These are phyloP conservation scores for Idris sp. DNA, from an alignment of 1,140 invertebrate genomes.

Conservation along the genomic window DNA sequence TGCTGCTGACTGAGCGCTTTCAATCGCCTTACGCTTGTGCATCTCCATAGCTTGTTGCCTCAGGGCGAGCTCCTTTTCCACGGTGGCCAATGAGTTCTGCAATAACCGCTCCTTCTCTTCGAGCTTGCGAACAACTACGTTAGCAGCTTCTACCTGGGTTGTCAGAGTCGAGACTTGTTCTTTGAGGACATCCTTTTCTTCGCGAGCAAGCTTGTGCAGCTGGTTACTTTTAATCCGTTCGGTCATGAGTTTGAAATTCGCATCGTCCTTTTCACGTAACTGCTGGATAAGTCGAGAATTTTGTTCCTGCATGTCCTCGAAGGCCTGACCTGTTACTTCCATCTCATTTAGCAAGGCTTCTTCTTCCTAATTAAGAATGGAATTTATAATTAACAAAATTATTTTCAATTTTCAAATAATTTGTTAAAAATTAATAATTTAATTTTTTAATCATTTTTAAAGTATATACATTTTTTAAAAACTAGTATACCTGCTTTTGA, in stretches of 20 bases:
- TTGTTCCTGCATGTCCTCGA: constrained; percentile 99
- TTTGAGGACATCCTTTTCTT: constrained; percentile 94
- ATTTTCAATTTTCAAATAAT: neutral
- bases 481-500: constrained; percentile 87
- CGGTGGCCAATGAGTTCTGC: constrained; percentile 93
- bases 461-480: too few species aligned
- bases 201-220: constrained; percentile 92
- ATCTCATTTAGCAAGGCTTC: constrained; percentile 98
- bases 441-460: too few species aligned
- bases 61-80: constrained; percentile 95
- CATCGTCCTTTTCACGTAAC: constrained; percentile 98
- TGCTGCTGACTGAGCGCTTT: constrained; percentile 95
- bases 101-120: constrained; percentile 98
- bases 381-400: constrained; percentile 18
- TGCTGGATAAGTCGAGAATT: constrained; percentile 97
- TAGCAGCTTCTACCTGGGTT: constrained; percentile 96
- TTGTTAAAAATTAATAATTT: too few species aligned
- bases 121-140: constrained; percentile 94
- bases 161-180: constrained; percentile 94
- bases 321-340: constrained; percentile 99
- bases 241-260: constrained; percentile 99
- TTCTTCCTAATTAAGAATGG: constrained; percentile 96
- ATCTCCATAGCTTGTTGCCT: constrained; percentile 97
- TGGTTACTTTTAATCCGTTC: constrained; percentile 98
- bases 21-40: constrained; percentile 98